These are phyloP conservation scores for Sinocyclocheilus grahami DNA, from an alignment of 2,113 vertebrate species.

Conservation along the genomic window DNA sequence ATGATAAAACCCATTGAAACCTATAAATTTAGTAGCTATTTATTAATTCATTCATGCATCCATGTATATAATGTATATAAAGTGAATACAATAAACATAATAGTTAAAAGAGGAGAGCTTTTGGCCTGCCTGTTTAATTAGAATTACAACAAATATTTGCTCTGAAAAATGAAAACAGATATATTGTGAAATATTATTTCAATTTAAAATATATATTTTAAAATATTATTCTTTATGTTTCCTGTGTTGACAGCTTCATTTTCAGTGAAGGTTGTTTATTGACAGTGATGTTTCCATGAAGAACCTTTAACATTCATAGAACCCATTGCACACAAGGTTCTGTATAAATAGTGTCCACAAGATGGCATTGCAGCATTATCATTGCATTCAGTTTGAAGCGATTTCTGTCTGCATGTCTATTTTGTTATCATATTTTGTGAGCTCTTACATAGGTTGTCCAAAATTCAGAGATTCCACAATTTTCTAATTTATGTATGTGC, in stretches of 20 bases:
- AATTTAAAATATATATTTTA: too few relatives aligned
- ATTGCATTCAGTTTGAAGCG: background rate
- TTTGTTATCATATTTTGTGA: background rate
- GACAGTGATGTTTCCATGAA: background rate
- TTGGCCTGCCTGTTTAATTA: too few relatives aligned
- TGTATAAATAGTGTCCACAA: slow-evolving; percentile 4
- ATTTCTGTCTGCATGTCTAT: background rate
- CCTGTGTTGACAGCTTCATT: too few relatives aligned
- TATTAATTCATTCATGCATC: background rate
- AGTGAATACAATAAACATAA: background rate
- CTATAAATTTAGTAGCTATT: background rate
- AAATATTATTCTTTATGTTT: too few relatives aligned
- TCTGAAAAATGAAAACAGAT: too few relatives aligned
- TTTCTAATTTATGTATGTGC: too few relatives aligned
- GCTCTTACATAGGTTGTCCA: background rate
- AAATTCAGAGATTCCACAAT: background rate
- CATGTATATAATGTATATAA: background rate
- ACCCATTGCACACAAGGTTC: background rate
- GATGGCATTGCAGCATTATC: slow-evolving; percentile 3
- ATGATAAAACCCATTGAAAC: background rate
- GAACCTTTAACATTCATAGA: background rate
- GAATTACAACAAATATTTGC: background rate
- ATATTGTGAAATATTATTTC: too few relatives aligned
- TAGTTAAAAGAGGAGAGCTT: background rate
- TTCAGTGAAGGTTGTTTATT: background rate